Evolutionary conservation across 2,888 invertebrate species (phyloP).

Genomic region (Nowickia ferox): DNA sequence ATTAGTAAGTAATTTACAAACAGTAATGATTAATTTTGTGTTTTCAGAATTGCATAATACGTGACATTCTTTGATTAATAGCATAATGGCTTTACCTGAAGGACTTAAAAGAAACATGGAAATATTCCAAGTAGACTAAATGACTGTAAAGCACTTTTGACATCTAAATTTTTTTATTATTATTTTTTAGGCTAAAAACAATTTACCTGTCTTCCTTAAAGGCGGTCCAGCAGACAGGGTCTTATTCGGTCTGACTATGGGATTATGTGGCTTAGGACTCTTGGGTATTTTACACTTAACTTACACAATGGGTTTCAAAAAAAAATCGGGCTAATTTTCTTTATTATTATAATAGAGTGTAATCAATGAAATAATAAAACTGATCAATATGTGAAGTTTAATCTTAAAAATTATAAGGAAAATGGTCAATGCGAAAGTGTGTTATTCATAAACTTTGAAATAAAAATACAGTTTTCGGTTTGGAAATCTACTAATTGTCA

Average conservation of each 20-base stretch:
- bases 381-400: no score
- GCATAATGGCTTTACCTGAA: slow-evolving; percentile 81
- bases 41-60: slow-evolving; percentile 77
- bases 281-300: slow-evolving; percentile 78
- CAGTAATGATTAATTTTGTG: slow-evolving; percentile 5
- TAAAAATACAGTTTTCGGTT: slow-evolving; percentile 1
- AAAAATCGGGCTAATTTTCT: slow-evolving; percentile 77
- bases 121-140: slow-evolving; percentile 79
- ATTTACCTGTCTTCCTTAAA: slow-evolving; percentile 81
- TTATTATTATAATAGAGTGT: not conserved
- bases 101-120: slow-evolving; percentile 79
- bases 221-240: slow-evolving; percentile 82
- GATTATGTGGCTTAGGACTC: slow-evolving; percentile 81
- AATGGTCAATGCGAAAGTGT: no score
- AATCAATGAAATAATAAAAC: slow-evolving; percentile 17
- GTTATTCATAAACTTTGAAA: not conserved
- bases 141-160: not conserved
- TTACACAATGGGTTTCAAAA: slow-evolving; percentile 81
- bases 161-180: not conserved
- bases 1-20: not conserved
- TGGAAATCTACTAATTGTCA: not conserved
- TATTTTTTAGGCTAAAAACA: slow-evolving; percentile 79
- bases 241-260: slow-evolving; percentile 81
- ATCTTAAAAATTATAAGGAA: no score
- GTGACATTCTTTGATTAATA: not conserved